Conservation (phyloP, 2,888 invertebrate genomes). For the Xestia ashworthii region DNA sequence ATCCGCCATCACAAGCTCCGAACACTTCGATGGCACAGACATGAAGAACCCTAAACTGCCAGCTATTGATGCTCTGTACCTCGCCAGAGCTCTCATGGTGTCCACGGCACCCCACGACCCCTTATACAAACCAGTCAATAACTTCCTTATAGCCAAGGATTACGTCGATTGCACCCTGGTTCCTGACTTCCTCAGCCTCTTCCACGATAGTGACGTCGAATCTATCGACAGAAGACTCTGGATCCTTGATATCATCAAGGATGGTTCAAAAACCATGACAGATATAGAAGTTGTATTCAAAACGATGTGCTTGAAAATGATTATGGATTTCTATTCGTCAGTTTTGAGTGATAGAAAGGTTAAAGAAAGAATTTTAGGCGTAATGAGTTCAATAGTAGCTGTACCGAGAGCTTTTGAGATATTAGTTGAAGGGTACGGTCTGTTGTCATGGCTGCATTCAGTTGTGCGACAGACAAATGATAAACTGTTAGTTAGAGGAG, state of each 20-base stretch:
- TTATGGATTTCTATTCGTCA: conserved; percentile 93
- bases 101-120: conserved; percentile 94
- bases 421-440: conserved; percentile 92
- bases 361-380: conserved; percentile 92
- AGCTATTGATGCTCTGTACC: conserved; percentile 92
- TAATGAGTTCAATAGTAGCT: conserved; percentile 91
- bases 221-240: conserved; percentile 93
- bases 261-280: conserved; percentile 94
- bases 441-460: conserved; percentile 93
- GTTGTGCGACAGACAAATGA: conserved; percentile 78
- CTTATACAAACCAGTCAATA: conserved; percentile 94
- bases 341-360: conserved; percentile 91
- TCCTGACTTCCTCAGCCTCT: conserved; percentile 96
- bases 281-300: conserved; percentile 94
- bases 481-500: conserved; percentile 71
- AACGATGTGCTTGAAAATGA: conserved; percentile 94
- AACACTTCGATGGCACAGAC: conserved; percentile 63
- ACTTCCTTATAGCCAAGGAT: conserved; percentile 94
- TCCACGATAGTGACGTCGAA: conserved; percentile 94
- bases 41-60: conserved; percentile 88
- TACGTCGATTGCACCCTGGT: conserved; percentile 94
- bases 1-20: conserved; percentile 73
- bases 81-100: conserved; percentile 93
- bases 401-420: conserved; percentile 92
- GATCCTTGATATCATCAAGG: conserved; percentile 94